Evolutionary conservation across 1,140 invertebrate genomes (phyloP).

Genomic region (Babylonia areolata): DNA sequence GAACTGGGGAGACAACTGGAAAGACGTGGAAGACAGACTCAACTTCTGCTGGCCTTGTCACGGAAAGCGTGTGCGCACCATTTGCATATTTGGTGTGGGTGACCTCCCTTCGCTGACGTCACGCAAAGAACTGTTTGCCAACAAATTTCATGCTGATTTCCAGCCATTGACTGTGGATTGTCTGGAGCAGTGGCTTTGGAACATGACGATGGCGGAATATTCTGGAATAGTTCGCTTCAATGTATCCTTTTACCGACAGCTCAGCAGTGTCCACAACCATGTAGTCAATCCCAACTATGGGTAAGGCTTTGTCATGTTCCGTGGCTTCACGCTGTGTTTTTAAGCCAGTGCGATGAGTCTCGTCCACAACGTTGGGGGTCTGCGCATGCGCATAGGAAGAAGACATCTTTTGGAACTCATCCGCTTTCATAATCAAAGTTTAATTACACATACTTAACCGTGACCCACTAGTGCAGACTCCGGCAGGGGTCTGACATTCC

Average conservation of each 20-base stretch:
- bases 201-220: conserved; percentile 49
- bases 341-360: no score
- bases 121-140: conserved; percentile 65
- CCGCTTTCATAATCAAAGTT: no score
- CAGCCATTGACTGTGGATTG: conserved; percentile 67
- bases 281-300: conserved; percentile 8
- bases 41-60: conserved; percentile 54
- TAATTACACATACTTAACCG: no score
- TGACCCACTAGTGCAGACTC: no score
- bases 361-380: no score
- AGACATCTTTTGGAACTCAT: no score
- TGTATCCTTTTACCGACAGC: conserved; percentile 37
- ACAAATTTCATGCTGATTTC: conserved; percentile 68
- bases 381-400: no score
- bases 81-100: conserved; percentile 69
- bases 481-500: no score
- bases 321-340: no score
- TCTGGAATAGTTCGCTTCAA: conserved; percentile 17
- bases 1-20: conserved; percentile 49
- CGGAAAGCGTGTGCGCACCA: conserved; percentile 58
- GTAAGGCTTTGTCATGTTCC: no score
- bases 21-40: conserved; percentile 39
- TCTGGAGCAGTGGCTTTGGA: conserved; percentile 68
- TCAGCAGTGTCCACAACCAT: conserved; percentile 44
- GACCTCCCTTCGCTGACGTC: conserved; percentile 58